Evolutionary conservation across 2,113 vertebrate genomes (phyloP).

Genomic region (Leptosomus discolor): DNA sequence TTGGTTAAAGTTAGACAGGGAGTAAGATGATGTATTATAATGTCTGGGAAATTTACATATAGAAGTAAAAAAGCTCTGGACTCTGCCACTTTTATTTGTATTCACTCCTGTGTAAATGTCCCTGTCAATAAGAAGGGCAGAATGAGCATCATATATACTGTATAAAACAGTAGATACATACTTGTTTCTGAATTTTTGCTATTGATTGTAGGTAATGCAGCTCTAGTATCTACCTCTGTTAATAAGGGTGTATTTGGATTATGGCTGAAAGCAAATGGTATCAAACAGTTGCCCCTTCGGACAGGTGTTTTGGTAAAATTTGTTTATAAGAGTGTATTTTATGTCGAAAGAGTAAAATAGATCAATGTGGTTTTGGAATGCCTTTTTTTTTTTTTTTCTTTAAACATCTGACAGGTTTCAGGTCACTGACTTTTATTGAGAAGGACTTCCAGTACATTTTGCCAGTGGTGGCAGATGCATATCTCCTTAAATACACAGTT

Average conservation of each 20-base stretch:
- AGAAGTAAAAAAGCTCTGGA: not conserved
- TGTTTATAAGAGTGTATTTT: not conserved
- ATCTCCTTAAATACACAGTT: not conserved
- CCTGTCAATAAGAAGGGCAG: not conserved
- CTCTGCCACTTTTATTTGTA: not conserved
- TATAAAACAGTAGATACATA: not conserved
- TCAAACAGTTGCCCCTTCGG: not conserved
- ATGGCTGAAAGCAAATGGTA: not conserved
- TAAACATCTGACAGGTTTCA: not conserved
- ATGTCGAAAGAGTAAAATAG: not conserved
- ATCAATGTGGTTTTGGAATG: not conserved
- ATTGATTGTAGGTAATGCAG: not conserved
- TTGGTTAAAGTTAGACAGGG: not conserved
- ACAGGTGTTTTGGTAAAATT: not conserved
- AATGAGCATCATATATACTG: not conserved
- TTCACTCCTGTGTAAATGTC: not conserved
- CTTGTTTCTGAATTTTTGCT: not conserved
- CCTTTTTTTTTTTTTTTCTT: not conserved
- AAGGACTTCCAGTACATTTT: not conserved
- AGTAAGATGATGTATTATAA: not conserved
- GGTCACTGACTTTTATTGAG: not conserved
- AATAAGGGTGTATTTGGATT: not conserved
- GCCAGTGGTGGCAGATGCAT: rapidly evolving
- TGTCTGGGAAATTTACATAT: not conserved
- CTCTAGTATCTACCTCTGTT: not conserved